Evolutionary conservation across 2,797 vertebrate genomes (phyloP).

Genomic region (Labroides dimidiatus): DNA sequence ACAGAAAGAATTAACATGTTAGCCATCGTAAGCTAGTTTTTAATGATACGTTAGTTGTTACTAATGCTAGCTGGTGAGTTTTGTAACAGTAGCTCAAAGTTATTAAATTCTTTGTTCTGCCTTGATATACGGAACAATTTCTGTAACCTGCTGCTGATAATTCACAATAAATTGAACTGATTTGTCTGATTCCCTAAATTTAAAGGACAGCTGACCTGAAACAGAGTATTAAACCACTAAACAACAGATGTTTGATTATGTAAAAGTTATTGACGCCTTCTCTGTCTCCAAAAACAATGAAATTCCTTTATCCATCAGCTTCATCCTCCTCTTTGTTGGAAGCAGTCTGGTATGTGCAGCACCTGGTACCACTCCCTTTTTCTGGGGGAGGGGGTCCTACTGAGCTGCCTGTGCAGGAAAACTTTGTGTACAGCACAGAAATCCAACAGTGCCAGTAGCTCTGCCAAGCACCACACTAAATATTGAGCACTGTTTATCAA

Average conservation of each 20-base stretch:
- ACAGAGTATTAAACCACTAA: background rate
- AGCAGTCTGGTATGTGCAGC: constrained; percentile 63
- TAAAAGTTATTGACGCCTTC: constrained; percentile 3
- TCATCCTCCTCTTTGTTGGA: constrained; percentile 61
- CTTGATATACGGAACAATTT: too few species aligned
- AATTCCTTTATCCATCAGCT: constrained; percentile 53
- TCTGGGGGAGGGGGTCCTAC: constrained; percentile 16
- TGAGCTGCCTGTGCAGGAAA: constrained; percentile 56
- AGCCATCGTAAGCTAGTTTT: too few species aligned
- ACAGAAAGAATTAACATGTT: too few species aligned
- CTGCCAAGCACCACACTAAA: constrained; percentile 64
- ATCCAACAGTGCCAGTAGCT: constrained; percentile 25
- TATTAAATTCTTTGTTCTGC: too few species aligned
- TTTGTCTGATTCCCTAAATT: too few species aligned
- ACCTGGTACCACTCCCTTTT: constrained; percentile 48
- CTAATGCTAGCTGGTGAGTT: too few species aligned
- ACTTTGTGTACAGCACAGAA: constrained; percentile 36
- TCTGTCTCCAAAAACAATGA: constrained; percentile 38
- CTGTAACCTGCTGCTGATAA: too few species aligned
- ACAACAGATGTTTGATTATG: background rate
- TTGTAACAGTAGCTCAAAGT: too few species aligned
- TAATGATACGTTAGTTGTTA: too few species aligned
- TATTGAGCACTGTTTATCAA: constrained; percentile 68
- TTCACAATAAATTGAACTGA: too few species aligned
- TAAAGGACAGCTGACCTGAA: too few species aligned